These are phyloP conservation scores for Oscheius sp. DNA, from an alignment of 2,888 invertebrate species.

Conservation along the genomic window DNA sequence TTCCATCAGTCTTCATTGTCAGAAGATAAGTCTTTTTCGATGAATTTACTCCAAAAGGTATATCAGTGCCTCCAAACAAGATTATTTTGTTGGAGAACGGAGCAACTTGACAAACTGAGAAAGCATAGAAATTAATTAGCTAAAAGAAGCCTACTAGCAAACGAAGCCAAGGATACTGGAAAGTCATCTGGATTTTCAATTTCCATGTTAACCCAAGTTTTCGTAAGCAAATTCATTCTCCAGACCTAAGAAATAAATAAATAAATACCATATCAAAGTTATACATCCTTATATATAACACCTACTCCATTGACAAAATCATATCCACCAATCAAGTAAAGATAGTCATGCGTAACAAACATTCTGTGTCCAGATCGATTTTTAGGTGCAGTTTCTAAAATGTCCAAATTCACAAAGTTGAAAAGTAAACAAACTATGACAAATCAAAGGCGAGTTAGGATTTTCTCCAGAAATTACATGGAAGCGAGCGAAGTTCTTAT, in stretches of 20 bases:
- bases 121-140: constrained; percentile 1
- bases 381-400: constrained; percentile 30
- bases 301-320: neutral
- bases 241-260: constrained; percentile 36
- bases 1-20: constrained; percentile 31
- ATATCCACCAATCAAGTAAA: constrained; percentile 64
- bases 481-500: neutral
- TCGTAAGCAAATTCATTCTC: constrained; percentile 51
- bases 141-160: constrained; percentile 42
- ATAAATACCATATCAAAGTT: neutral
- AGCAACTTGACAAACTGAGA: constrained; percentile 39
- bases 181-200: neutral
- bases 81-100: constrained; percentile 38
- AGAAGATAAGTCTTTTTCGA: constrained; percentile 42
- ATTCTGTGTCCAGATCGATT: constrained; percentile 61
- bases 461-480: constrained; percentile 20
- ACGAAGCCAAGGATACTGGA: constrained; percentile 56
- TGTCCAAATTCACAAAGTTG: neutral
- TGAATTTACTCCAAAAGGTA: constrained; percentile 46
- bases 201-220: constrained; percentile 47
- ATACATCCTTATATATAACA: constrained; percentile 34
- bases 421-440: neutral
- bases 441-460: neutral
- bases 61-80: constrained; percentile 57
- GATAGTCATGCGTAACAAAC: constrained; percentile 56